Evolutionary conservation across 2,888 invertebrate genomes (phyloP).

Genomic region (Allolobophora icterica): DNA sequence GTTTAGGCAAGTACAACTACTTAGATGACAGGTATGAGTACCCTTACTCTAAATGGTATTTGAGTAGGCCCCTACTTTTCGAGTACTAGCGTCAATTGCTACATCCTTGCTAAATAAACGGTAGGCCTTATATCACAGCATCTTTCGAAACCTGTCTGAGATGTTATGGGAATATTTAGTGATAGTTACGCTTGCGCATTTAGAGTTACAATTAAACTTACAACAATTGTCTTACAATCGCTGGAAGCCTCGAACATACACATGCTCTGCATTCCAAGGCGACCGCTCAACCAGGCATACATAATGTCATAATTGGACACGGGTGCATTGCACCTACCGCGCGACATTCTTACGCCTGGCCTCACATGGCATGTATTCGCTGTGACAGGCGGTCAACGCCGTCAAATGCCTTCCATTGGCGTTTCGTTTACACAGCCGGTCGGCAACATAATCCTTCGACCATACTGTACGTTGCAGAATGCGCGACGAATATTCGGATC

Average conservation of each 20-base stretch:
- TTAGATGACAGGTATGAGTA: too few relatives aligned
- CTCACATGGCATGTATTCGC: not conserved
- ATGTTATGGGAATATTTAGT: not conserved
- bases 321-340: not conserved
- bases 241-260: not conserved
- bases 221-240: not conserved
- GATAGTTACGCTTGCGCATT: too few relatives aligned
- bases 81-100: too few relatives aligned
- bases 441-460: not conserved
- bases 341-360: not conserved
- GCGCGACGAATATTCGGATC: not conserved
- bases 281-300: not conserved
- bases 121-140: too few relatives aligned
- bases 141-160: too few relatives aligned
- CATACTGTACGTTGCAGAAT: not conserved
- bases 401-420: constrained; percentile 17
- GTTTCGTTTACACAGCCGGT: not conserved
- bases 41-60: too few relatives aligned
- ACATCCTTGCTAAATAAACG: too few relatives aligned
- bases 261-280: not conserved
- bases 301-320: not conserved
- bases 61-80: too few relatives aligned
- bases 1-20: too few relatives aligned
- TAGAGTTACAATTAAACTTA: not conserved
- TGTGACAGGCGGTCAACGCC: constrained; percentile 11